phyloP scores from a whole-genome alignment of 1,140 invertebrate genomes.

The Pachyrhynchus sulphureomaculatus region DNA sequence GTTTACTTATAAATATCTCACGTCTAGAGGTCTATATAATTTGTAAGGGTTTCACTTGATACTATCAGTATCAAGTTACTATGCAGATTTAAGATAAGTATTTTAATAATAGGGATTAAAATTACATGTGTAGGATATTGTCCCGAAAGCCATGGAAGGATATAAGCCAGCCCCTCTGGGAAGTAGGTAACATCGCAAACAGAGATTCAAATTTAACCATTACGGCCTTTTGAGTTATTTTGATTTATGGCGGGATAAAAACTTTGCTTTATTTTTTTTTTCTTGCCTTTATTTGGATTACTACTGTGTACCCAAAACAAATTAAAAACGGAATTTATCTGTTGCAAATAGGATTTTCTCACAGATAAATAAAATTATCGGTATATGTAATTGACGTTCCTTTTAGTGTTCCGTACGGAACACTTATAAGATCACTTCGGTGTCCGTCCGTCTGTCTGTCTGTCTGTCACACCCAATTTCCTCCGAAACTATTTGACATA shows the following conservation, averaged over 20 bases:
- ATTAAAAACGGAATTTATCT: slow-evolving; percentile 12
- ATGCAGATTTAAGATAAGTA: slow-evolving; percentile 43
- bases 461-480: too few relatives aligned
- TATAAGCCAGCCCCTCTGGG: slow-evolving; percentile 31
- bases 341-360: neutral
- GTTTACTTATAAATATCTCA: slow-evolving; percentile 32
- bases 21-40: slow-evolving; percentile 35
- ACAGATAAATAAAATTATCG: too few relatives aligned
- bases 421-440: too few relatives aligned
- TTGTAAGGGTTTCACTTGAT: slow-evolving; percentile 40
- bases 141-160: slow-evolving; percentile 21
- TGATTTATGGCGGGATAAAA: slow-evolving; percentile 39
- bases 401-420: too few relatives aligned
- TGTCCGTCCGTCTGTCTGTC: too few relatives aligned
- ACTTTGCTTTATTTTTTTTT: slow-evolving; percentile 15
- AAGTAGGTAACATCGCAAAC: slow-evolving; percentile 41
- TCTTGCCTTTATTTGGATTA: slow-evolving; percentile 10
- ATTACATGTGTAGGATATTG: slow-evolving; percentile 43
- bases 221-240: slow-evolving; percentile 44
- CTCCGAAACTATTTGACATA: too few relatives aligned
- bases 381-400: too few relatives aligned
- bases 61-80: slow-evolving; percentile 47
- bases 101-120: slow-evolving; percentile 44
- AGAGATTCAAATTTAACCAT: slow-evolving; percentile 41
- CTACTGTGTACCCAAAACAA: slow-evolving; percentile 12